Conservation (phyloP, 2,797 vertebrate species). For the Salmo trutta region DNA sequence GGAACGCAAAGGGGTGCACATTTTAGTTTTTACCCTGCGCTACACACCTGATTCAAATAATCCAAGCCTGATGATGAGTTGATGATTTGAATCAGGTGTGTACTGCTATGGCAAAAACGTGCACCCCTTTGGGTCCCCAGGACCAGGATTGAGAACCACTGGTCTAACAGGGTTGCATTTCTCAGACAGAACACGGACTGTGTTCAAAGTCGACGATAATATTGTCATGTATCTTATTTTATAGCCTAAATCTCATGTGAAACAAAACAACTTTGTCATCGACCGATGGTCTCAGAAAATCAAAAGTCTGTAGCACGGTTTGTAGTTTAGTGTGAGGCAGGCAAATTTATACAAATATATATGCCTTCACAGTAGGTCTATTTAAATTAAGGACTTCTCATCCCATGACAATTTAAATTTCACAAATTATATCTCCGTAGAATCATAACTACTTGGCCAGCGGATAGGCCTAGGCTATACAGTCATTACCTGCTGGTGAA, state of each 20-base stretch:
- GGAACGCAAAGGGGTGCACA: too few species aligned
- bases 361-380: neutral
- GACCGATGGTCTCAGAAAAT: neutral
- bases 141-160: too few species aligned
- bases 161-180: too few species aligned
- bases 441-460: neutral
- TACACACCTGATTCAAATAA: too few species aligned
- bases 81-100: too few species aligned
- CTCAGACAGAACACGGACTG: too few species aligned
- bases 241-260: neutral
- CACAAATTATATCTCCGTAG: conserved; percentile 2
- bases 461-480: neutral
- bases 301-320: neutral
- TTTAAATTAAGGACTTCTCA: neutral
- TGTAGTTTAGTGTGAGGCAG: neutral
- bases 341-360: neutral
- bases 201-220: neutral
- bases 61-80: too few species aligned
- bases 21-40: too few species aligned
- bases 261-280: neutral
- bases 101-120: too few species aligned
- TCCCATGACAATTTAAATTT: neutral
- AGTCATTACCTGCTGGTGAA: conserved; percentile 1
- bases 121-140: too few species aligned
- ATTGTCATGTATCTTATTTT: neutral